phyloP scores from a whole-genome alignment of 2,797 vertebrate genomes.

The Threskiornis aethiopicus region DNA sequence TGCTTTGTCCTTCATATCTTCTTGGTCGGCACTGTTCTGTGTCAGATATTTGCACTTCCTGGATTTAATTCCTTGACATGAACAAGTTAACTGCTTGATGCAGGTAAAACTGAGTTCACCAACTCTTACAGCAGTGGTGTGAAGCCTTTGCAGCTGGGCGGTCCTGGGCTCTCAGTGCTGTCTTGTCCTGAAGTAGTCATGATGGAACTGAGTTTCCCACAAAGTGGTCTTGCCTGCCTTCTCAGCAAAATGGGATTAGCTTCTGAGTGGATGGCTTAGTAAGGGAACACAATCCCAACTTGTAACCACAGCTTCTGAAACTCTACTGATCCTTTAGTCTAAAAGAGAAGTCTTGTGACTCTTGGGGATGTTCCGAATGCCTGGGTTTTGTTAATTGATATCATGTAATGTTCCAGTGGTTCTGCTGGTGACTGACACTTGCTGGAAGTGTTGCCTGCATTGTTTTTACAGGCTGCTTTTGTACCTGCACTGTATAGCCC shows the following conservation, averaged over 20 bases:
- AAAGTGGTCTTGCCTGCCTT: not conserved
- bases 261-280: not conserved
- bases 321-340: not conserved
- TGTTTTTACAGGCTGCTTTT: not conserved
- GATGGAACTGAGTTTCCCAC: not conserved
- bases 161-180: not conserved
- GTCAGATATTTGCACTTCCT: not conserved
- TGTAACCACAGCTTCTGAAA: not conserved
- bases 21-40: not conserved
- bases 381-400: not conserved
- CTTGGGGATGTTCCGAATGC: not conserved
- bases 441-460: not conserved
- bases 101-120: not conserved
- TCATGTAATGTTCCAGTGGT: not conserved
- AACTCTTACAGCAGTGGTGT: not conserved
- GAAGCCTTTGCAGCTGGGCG: not conserved
- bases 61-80: not conserved
- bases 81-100: not conserved
- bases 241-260: not conserved
- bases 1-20: not conserved
- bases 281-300: not conserved
- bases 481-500: not conserved
- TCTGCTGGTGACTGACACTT: not conserved
- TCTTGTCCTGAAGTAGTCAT: not conserved
- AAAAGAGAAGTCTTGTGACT: not conserved